Evolutionary conservation across 1,140 invertebrate genomes (phyloP).

Genomic region (Aphaenogaster ashmeadi): DNA sequence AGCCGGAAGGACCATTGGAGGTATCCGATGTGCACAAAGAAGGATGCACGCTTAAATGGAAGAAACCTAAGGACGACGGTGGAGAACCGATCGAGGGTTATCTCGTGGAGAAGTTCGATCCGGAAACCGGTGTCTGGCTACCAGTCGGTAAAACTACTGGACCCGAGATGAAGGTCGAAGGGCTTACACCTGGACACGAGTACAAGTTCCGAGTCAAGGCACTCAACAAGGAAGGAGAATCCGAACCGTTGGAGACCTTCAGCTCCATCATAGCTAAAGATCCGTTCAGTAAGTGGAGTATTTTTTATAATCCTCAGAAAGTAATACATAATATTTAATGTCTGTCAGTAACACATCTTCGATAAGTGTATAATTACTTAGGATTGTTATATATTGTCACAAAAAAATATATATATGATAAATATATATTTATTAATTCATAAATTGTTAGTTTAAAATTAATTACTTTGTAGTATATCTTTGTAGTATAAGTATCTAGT

Average conservation of each 20-base stretch:
- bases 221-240: conserved; percentile 98
- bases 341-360: not conserved
- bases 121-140: conserved; percentile 96
- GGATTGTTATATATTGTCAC: not conserved
- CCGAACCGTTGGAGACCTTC: conserved; percentile 97
- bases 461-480: not conserved
- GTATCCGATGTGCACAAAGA: conserved; percentile 98
- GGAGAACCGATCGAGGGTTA: conserved; percentile 98
- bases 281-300: conserved; percentile 94
- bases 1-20: conserved; percentile 97
- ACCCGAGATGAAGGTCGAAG: conserved; percentile 96
- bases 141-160: conserved; percentile 94
- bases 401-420: not conserved
- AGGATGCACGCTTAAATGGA: conserved; percentile 98
- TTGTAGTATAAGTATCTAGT: too few species aligned
- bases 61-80: conserved; percentile 98
- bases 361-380: not conserved
- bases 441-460: not conserved
- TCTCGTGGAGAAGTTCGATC: conserved; percentile 98
- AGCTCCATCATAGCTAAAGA: conserved; percentile 98
- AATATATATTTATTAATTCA: not conserved
- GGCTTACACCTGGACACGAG: conserved; percentile 96
- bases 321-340: conserved; percentile 8
- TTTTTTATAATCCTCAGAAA: not conserved
- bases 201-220: conserved; percentile 99